Base-by-base conservation (phyloP, 2,888 invertebrate species). In the Philereme transversata region DNA sequence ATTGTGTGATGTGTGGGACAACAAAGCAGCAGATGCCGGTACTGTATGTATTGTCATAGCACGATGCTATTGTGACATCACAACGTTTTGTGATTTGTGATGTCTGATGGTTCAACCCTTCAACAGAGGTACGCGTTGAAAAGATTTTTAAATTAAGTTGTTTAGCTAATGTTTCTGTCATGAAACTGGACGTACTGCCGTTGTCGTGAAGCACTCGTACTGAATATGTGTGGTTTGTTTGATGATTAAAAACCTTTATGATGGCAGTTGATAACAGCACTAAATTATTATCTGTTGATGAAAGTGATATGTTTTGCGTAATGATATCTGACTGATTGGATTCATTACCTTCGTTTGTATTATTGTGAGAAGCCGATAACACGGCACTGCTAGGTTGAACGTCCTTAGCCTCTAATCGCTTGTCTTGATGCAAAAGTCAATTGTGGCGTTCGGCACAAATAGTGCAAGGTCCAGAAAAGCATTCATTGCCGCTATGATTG, bases 41-140 rank as follows among this genome's bases (percentile, higher is more conserved):
- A 5, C 6, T 36, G 36, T 36, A 36, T 5, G 36, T 36, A 5
- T 36, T 6, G 36, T 36, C 36, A 36, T 36, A 36, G 36, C 36
- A 36, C 41, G 41, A 41, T 41, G 41, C 6, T 6, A 41, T 41
- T 41, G 41, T 41, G 9, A 9, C 41, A 41, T 41, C 41, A 41
- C 41, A 41, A 47, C 41, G 41, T 41, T 41, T 41, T 41, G 41
- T 41, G 41, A 41, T 41, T 41, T 51, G 40, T 51, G 22, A 22
- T 60, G 51, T 49, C 49, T 51, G n/a, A 64, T 49, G 5, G 10
- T 35, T 57, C 60, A 11, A 64, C 57, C n/a, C 63, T 57, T 5
- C 36, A 36, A 36, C 36, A 36, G 36, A 36, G 36, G 36, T 36
- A 33, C 49, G 6, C 60, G 43, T 5, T 41, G 41, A 38, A 58